Evolutionary conservation across 2,888 invertebrate genomes (phyloP).

Genomic region (Drosophila tanythrix): DNA sequence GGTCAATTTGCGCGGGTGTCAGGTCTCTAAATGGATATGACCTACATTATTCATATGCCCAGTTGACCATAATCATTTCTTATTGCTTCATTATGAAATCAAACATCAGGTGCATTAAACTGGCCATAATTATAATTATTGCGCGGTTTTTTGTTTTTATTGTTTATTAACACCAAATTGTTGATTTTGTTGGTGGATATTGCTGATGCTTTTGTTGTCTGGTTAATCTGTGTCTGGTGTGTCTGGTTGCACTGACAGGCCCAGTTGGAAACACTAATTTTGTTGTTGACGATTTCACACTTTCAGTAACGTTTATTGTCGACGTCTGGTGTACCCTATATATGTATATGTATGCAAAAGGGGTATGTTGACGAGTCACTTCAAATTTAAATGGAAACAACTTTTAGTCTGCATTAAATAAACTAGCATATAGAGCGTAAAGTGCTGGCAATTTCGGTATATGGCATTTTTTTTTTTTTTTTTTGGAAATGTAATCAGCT

Average conservation of each 20-base stretch:
- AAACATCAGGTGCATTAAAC: conserved; percentile 19
- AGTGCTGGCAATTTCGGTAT: background rate
- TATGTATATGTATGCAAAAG: too few relatives aligned
- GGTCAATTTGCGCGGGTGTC: conserved; percentile 26
- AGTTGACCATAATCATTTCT: conserved; percentile 12
- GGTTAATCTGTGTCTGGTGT: background rate
- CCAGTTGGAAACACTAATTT: conserved; percentile 20
- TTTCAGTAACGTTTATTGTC: conserved; percentile 10
- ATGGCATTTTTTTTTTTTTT: background rate
- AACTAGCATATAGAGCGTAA: background rate
- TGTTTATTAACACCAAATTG: conserved; percentile 23
- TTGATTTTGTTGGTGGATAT: background rate
- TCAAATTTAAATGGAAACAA: fast-evolving
- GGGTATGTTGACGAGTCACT: background rate
- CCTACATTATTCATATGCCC: conserved; percentile 34
- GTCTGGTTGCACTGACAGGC: conserved; percentile 4
- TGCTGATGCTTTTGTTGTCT: conserved; percentile 10
- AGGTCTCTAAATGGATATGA: conserved; percentile 4
- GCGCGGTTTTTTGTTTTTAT: conserved; percentile 2
- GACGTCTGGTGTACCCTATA: conserved; percentile 11
- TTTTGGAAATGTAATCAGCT: background rate
- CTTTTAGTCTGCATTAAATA: fast-evolving
- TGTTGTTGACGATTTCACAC: conserved; percentile 45
- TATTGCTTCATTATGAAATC: conserved; percentile 11
- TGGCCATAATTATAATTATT: conserved; percentile 13